Conservation (phyloP, 2,113 vertebrate species). For the Bubo scandiacus region DNA sequence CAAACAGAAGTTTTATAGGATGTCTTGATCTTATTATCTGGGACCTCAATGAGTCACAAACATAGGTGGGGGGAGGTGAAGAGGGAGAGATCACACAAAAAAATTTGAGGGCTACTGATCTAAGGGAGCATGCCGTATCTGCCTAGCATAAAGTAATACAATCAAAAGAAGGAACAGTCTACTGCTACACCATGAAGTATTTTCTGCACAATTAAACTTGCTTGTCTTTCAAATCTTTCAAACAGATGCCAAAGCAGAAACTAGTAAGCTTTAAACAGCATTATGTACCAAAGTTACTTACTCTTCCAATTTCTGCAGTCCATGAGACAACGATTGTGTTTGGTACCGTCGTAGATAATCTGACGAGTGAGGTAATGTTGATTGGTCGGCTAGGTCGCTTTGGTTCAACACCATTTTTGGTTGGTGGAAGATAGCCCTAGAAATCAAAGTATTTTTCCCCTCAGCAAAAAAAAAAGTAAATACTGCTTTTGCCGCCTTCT, state of each 20-base stretch:
- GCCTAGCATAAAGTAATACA: not conserved
- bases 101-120: not conserved
- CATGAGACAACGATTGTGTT: slow-evolving; percentile 98
- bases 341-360: slow-evolving; percentile 94
- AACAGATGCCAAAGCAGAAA: not conserved
- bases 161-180: not conserved
- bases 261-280: not conserved
- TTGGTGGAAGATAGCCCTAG: slow-evolving; percentile 98
- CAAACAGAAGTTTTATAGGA: not conserved
- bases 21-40: not conserved
- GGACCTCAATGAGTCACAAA: not conserved
- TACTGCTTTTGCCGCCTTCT: not conserved
- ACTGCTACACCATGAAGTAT: not conserved
- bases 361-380: slow-evolving; percentile 98
- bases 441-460: not conserved
- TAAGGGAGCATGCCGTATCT: not conserved
- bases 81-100: not conserved
- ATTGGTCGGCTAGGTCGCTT: slow-evolving; percentile 98
- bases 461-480: not conserved
- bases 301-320: slow-evolving; percentile 96
- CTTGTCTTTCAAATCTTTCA: not conserved
- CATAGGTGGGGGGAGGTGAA: not conserved
- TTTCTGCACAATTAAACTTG: not conserved
- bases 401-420: slow-evolving; percentile 99
- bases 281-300: slow-evolving; percentile 64